phyloP scores from a whole-genome alignment of 2,113 vertebrate genomes.

The Pachycephala philippinensis region DNA sequence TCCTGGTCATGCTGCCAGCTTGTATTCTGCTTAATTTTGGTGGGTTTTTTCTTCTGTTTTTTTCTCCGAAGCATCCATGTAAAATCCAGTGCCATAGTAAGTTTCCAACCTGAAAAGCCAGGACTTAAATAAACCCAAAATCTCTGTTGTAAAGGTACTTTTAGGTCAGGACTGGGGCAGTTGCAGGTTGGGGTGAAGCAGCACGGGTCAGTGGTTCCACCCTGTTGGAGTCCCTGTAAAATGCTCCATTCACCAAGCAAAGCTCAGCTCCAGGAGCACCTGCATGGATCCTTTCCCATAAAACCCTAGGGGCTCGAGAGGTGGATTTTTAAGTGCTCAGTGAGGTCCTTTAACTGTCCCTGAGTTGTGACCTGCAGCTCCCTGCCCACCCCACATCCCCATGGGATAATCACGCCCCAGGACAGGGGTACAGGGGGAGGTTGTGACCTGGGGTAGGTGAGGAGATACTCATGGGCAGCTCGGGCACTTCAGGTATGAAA shows the following conservation, averaged over 20 bases:
- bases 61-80: fast-evolving
- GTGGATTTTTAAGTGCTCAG: not conserved
- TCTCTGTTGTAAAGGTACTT: not conserved
- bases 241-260: not conserved
- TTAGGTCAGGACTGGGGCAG: not conserved
- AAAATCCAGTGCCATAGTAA: not conserved
- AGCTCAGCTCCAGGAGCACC: not conserved
- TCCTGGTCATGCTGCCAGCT: not conserved
- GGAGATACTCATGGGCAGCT: not conserved
- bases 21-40: not conserved
- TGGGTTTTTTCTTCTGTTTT: not conserved
- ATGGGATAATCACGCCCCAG: not conserved
- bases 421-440: not conserved
- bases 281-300: not conserved
- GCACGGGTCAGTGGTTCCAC: not conserved
- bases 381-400: fast-evolving
- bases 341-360: not conserved
- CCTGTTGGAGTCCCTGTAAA: fast-evolving
- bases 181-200: not conserved
- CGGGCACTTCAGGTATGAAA: not conserved
- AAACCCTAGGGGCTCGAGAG: fast-evolving
- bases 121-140: not conserved
- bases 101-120: not conserved
- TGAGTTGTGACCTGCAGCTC: not conserved
- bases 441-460: not conserved